phyloP scores from a whole-genome alignment of 2,113 vertebrate species.

The Lasiurus borealis region DNA sequence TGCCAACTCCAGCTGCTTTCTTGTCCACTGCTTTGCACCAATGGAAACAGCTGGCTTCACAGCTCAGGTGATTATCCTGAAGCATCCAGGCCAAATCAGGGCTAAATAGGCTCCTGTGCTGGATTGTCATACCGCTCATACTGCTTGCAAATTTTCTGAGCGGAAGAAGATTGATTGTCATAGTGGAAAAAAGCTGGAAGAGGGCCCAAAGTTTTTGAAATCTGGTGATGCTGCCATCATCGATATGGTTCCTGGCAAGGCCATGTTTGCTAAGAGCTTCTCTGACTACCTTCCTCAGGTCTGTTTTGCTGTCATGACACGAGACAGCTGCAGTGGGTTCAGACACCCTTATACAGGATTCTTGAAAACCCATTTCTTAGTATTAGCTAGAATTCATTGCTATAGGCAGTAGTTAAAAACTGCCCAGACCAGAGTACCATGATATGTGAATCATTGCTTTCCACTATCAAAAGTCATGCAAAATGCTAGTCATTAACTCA shows the following conservation, averaged over 20 bases:
- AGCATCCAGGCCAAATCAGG: not conserved
- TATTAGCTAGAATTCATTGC: not conserved
- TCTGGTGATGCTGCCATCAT: not conserved
- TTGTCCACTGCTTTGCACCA: not conserved
- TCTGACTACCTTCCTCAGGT: not conserved
- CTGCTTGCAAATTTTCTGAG: not conserved
- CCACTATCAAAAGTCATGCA: not conserved
- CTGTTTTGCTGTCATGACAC: not conserved
- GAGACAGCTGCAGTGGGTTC: not conserved
- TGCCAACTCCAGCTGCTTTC: not conserved
- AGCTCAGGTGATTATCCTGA: not conserved
- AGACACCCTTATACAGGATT: not conserved
- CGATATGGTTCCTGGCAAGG: not conserved
- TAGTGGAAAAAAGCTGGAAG: not conserved
- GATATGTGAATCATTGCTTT: not conserved
- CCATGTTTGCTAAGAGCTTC: not conserved
- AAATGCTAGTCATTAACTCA: not conserved
- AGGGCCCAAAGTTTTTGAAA: not conserved
- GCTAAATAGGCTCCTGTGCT: not conserved
- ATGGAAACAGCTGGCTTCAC: not conserved
- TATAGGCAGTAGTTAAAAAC: not conserved
- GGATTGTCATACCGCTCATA: not conserved
- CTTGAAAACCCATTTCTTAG: not conserved
- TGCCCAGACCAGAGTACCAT: not conserved
- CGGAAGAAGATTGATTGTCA: not conserved